Conservation (phyloP, 2,797 vertebrate species). For the Coregonus sp. region DNA sequence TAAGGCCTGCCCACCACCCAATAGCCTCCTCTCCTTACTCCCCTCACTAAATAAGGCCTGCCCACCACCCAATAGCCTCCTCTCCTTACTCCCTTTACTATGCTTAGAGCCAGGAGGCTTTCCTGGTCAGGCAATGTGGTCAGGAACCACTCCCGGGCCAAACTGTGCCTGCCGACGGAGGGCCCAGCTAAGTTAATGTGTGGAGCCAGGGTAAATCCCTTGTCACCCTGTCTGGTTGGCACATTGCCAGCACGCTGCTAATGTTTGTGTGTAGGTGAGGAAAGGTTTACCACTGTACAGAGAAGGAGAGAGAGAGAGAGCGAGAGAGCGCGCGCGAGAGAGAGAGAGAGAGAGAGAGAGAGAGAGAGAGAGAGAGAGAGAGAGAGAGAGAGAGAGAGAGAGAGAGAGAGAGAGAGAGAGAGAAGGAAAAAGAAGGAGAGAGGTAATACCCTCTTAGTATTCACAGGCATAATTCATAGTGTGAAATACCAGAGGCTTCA, state of each 20-base stretch:
- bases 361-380: slow-evolving; percentile 17
- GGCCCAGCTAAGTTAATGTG: not conserved
- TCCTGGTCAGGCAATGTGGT: not conserved
- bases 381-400: slow-evolving; percentile 7
- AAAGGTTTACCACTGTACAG: slow-evolving; percentile 26
- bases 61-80: slow-evolving; percentile 16
- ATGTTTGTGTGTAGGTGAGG: slow-evolving; percentile 23
- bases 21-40: slow-evolving; percentile 18
- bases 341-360: not conserved
- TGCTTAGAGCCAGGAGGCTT: not conserved
- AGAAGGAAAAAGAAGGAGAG: not conserved
- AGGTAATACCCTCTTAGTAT: not conserved
- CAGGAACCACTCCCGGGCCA: not conserved
- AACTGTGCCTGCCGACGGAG: not conserved
- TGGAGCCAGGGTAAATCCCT: slow-evolving; percentile 50
- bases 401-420: slow-evolving; percentile 9
- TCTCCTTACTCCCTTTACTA: not conserved
- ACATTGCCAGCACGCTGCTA: slow-evolving; percentile 36
- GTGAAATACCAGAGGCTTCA: slow-evolving; percentile 3
- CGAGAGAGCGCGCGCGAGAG: slow-evolving; percentile 12
- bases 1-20: not conserved
- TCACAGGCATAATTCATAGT: slow-evolving; percentile 32
- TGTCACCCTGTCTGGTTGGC: slow-evolving; percentile 32
- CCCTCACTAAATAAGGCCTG: slow-evolving; percentile 12
- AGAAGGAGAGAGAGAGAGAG: slow-evolving; percentile 9